Evolutionary conservation across 2,797 vertebrate genomes (phyloP), one percentile per base, ranked within the genome.

Genomic region (Leptoclinus maculatus): DNA sequence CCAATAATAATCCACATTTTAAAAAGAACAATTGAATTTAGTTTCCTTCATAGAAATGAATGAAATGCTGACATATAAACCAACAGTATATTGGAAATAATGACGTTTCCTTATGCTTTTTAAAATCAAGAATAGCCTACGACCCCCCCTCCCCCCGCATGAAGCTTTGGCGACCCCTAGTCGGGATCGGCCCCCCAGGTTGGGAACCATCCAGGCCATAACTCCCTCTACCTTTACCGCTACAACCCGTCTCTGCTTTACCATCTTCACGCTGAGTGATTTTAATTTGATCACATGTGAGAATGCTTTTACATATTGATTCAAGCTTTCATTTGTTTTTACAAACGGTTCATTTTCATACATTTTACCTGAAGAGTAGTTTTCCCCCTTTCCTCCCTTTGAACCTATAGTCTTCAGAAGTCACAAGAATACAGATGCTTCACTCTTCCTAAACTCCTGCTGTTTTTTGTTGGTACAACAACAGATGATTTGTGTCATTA

Each of bases 311-410:
- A 9, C 2, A 17, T 17, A 4, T 17, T 32, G 12, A 17, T 23
- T 29, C 29, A 29, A 29, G 29, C 29, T 29, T 2, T 54, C 16
- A 29, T n/a, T 66, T 34, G 4, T 34, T 56, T 39, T 53, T 38
- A 66, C 17, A 56, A 41, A 69, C 38, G 1, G 57, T 32, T 3
- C 12, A 9, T 70, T 70, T 47, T 49, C 41, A 32, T 16, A 14
- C 0, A 5, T 0, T 27, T 23, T 25, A 47, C 23, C 29, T 12
- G 5, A 39, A n/a, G 17, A 65, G 27, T 21, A 0, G 47, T 39
- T 29, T 12, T 4, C 6, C 4, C 6, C 6, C 4, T 41, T 43
- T 75, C 27, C 27, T 59, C 39, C 19, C 21, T 27, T 38, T 32
- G 25, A 62, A 34, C 25, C 11, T 43, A 34, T n/a, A 7, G n/a